Base-by-base conservation (phyloP, 2,888 invertebrate genomes). In the Ptilodon capucinus region DNA sequence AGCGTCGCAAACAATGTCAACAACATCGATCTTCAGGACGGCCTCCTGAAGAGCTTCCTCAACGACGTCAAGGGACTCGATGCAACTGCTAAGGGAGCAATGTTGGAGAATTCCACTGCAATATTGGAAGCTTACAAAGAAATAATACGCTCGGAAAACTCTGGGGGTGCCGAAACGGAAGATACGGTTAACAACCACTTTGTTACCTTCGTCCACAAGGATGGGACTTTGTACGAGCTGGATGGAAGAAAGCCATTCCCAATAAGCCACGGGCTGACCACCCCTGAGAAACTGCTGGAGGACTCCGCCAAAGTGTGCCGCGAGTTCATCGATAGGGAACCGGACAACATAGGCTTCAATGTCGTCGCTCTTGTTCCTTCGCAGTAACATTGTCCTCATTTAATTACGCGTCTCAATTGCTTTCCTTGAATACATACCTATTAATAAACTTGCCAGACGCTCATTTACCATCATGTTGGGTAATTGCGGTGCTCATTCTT, bases 1-100 rank as follows among this genome's bases (percentile, higher is more conserved):
- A 94, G 97, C 62, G 92, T 99, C 51, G 97, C 97, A 8, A 99
- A 99, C 81, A 98, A 97, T 78, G 84, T 89, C n/a, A 94, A 95
- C 54, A 93, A 94, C 11, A 94, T 97, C 43, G 81, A 93, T 21
- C 75, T 97, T 4, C 55, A 63, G 4, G 87, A 92, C 28, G 96
- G 96, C 0, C 91, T 93, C 4, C 82, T 97, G 48, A 96, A 97
- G 80, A 93, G 92, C 41, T 97, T 97, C 68, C 74, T 97, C 36
- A 93, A 95, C 2, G 93, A 93, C 21, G 93, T 96, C 0, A 88
- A 92, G 59, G 81, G 88, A 32, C 82, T 97, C 56, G 92, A 93
- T 23, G 94, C 97, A 0, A 92, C 94, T 39, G 95, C 95, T 44
- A 93, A 95, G 66, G 98, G 97, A 0, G 92, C 93, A 40, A 88